Conservation (phyloP, 2,113 vertebrate genomes). For the Condylura cristata region DNA sequence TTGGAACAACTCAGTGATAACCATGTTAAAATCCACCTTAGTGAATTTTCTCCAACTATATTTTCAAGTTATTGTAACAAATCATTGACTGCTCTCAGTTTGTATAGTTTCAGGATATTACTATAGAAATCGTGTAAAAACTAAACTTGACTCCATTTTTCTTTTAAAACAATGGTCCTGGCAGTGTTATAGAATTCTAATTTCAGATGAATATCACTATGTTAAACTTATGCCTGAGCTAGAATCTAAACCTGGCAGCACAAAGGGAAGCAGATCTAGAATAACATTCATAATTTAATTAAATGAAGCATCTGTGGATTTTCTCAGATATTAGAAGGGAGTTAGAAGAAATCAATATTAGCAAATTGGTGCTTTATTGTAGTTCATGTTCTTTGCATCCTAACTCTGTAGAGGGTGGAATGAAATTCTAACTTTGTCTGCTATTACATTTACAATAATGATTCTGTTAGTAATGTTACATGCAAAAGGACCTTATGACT, state of each 20-base stretch:
- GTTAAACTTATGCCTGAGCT: constrained; percentile 17
- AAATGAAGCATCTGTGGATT: constrained; percentile 23
- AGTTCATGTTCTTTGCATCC: background rate
- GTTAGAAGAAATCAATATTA: constrained; percentile 51
- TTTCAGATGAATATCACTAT: constrained; percentile 25
- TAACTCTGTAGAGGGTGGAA: background rate
- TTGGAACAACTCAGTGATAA: background rate
- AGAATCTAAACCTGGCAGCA: constrained; percentile 20
- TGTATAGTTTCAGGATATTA: background rate
- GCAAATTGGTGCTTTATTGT: constrained; percentile 30
- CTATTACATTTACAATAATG: background rate
- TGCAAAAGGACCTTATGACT: background rate
- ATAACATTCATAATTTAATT: constrained; percentile 41
- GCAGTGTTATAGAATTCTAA: constrained; percentile 23
- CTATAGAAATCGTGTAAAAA: constrained; percentile 22
- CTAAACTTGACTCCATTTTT: background rate
- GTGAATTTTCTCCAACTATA: background rate
- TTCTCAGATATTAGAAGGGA: constrained; percentile 8
- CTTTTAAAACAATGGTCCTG: constrained; percentile 2
- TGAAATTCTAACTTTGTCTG: background rate
- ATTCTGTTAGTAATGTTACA: background rate
- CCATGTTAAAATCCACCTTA: constrained; percentile 28
- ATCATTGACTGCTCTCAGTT: background rate
- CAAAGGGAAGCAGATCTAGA: background rate
- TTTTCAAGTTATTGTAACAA: constrained; percentile 33